These are phyloP conservation scores for Dendrolimus houi DNA, from an alignment of 2,888 invertebrate species.

Conservation along the genomic window DNA sequence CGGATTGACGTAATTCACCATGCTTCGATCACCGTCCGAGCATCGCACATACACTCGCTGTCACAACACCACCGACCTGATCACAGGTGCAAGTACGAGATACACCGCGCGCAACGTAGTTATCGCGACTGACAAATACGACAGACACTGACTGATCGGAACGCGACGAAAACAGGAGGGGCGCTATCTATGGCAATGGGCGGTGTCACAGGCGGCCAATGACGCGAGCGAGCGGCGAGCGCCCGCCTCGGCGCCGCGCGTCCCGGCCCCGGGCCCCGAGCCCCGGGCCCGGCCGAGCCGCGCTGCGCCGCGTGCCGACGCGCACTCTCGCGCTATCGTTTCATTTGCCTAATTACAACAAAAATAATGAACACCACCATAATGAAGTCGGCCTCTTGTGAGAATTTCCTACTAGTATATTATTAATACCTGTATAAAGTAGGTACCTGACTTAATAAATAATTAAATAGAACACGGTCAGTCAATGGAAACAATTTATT, in stretches of 20 bases:
- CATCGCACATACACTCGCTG: constrained; percentile 67
- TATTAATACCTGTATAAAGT: constrained; percentile 1
- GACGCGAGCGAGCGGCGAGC: constrained; percentile 11
- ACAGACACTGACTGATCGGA: constrained; percentile 20
- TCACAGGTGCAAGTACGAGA: constrained; percentile 22
- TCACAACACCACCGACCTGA: constrained; percentile 52
- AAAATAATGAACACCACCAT: constrained; percentile 57
- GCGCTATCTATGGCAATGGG: constrained; percentile 24
- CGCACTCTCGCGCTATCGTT: constrained; percentile 35
- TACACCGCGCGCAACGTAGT: constrained; percentile 44
- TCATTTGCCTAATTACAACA: constrained; percentile 68
- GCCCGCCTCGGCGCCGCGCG: constrained; percentile 17
- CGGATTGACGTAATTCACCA: constrained; percentile 86
- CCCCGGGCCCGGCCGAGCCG: constrained; percentile 6
- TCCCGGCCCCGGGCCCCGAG: constrained; percentile 10
- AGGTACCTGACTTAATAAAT: too few species aligned
- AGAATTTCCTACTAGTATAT: constrained; percentile 5
- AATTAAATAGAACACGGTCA: too few species aligned
- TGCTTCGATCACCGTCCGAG: constrained; percentile 71
- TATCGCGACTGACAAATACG: constrained; percentile 47
- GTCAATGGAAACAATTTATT: too few species aligned
- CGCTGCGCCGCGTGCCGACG: constrained; percentile 7
- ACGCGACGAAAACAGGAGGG: constrained; percentile 27
- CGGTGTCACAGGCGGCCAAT: constrained; percentile 45
- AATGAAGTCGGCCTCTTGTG: constrained; percentile 36